Evolutionary conservation across 2,888 invertebrate genomes (phyloP), one percentile per base, ranked within the genome.

Genomic region (Eupithecia subumbrata): DNA sequence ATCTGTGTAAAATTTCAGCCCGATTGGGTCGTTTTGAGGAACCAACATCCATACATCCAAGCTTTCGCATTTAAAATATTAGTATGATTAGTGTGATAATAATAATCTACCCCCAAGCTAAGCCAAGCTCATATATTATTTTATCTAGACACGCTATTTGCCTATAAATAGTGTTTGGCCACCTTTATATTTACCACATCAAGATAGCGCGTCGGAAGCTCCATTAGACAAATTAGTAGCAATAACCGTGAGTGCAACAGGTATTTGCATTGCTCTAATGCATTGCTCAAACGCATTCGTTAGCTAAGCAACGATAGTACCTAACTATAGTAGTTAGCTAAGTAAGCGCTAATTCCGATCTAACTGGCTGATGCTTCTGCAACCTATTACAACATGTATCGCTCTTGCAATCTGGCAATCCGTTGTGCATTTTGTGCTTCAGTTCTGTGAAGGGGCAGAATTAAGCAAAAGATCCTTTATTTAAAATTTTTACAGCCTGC

Each of bases 361-460:
- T 73, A 74, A 75, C 74, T 68, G 43, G 67, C 71, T 34, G 37
- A 63, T 73, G 45, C 69, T 75, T 22, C n/a, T 56, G 75, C 64
- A 64, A 9, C 18, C 2, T n/a, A 72, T 75, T 72, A 69, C 71
- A 72, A 75, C 71, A 69, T 72, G 40, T 14, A 52, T 18, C n/a
- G n/a, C 9, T 63, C 60, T 63, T 63, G 30, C 60, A 63, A 30
- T 63, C 22, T 25, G 14, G 14, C 25, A 63, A 30, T 60, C 5
- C 60, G 25, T 60, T 60, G n/a, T n/a, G 22, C 22, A 37, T 22
- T 22, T 12, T 4, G 9, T 9, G 43, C 14, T 60, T 56, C 11
- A 3, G 22, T 43, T 12, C 5, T 60, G 22, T 22, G 11, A 60
- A 60, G 11, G 12, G 25, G n/a, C 1, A 52, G 48, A 48, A 52